phyloP scores from a whole-genome alignment of 2,888 invertebrate species.

The Sesamia inferens region DNA sequence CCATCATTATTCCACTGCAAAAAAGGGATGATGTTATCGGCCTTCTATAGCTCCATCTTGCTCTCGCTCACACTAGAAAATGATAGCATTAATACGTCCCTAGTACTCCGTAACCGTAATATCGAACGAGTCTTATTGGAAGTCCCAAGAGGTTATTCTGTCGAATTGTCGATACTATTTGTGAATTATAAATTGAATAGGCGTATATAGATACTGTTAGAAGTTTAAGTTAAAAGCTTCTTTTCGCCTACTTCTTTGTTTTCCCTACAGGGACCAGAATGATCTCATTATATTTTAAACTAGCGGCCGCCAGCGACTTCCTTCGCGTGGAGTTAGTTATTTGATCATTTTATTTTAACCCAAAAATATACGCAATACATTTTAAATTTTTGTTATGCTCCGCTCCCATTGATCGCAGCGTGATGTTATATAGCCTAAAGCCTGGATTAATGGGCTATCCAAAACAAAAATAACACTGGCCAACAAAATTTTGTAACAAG shows the following conservation, averaged over 20 bases:
- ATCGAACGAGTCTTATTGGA: neutral
- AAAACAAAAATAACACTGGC: too few species aligned
- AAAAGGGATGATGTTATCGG: neutral
- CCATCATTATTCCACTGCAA: neutral
- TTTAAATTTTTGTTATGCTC: too few species aligned
- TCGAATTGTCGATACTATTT: neutral
- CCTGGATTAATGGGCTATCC: too few species aligned
- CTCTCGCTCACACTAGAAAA: neutral
- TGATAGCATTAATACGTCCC: neutral
- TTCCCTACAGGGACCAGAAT: neutral
- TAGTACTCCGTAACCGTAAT: neutral
- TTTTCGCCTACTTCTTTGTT: neutral
- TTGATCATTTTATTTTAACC: too few species aligned
- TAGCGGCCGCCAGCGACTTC: neutral
- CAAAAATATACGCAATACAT: too few species aligned
- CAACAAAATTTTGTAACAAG: too few species aligned
- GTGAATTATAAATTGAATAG: neutral
- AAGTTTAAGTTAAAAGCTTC: neutral
- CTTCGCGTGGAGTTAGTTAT: too few species aligned
- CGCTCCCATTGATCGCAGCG: too few species aligned
- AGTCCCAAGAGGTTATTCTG: neutral
- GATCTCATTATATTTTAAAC: neutral
- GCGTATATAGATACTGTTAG: neutral
- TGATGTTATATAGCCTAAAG: too few species aligned
- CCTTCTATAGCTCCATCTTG: neutral